phyloP scores from a whole-genome alignment of 2,113 vertebrate genomes.

The Corydoras maculifer region DNA sequence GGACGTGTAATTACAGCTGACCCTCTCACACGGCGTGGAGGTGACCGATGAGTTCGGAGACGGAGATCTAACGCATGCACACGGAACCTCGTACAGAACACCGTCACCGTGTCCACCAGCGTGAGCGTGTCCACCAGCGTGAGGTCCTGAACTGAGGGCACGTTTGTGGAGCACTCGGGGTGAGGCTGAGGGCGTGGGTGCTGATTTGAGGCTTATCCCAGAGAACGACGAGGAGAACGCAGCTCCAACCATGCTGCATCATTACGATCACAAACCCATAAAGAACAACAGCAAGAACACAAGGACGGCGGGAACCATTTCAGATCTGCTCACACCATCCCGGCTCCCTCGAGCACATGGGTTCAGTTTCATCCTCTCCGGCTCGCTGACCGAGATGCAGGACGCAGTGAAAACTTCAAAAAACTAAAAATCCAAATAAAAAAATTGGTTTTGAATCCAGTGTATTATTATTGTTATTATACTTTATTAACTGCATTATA shows the following conservation, averaged over 20 bases:
- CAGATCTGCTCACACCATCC: slow-evolving; percentile 9
- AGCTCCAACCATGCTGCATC: neutral
- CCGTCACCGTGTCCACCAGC: slow-evolving; percentile 17
- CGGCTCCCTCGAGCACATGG: slow-evolving; percentile 20
- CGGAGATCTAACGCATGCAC: neutral
- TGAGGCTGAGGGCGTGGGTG: slow-evolving; percentile 37
- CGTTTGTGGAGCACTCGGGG: slow-evolving; percentile 42
- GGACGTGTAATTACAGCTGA: slow-evolving; percentile 23
- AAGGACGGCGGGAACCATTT: slow-evolving; percentile 4
- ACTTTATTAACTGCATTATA: too few relatives aligned
- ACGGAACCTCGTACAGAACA: slow-evolving; percentile 5
- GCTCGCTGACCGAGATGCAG: neutral
- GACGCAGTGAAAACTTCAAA: too few relatives aligned
- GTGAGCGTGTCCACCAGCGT: slow-evolving; percentile 26
- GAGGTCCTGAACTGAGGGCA: slow-evolving; percentile 37
- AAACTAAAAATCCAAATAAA: neutral
- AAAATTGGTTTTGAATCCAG: too few relatives aligned
- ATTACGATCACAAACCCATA: slow-evolving; percentile 3
- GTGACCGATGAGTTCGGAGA: slow-evolving; percentile 16
- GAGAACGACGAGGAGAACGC: slow-evolving; percentile 36
- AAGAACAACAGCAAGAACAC: neutral
- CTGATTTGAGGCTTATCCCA: slow-evolving; percentile 43
- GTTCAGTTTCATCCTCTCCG: slow-evolving; percentile 23
- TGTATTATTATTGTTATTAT: too few relatives aligned
- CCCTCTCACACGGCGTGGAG: neutral